phyloP scores from a whole-genome alignment of 2,888 invertebrate genomes.

The Drosophila picticornis region DNA sequence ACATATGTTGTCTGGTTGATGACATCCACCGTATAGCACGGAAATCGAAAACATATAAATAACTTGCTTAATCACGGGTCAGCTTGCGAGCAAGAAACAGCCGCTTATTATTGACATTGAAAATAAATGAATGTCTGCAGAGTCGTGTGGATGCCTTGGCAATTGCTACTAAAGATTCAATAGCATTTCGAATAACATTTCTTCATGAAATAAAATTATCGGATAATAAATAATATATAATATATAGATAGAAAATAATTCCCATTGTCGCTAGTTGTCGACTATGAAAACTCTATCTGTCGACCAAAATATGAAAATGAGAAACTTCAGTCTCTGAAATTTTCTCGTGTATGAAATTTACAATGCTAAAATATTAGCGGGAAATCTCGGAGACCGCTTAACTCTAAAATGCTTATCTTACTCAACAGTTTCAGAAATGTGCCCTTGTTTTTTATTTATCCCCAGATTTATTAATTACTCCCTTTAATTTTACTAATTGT shows the following conservation, averaged over 20 bases:
- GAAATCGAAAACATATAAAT: conserved; percentile 44
- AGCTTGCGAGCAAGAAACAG: conserved; percentile 1
- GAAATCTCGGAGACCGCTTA: neutral
- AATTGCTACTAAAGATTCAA: conserved; percentile 34
- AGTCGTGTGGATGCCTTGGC: conserved; percentile 1
- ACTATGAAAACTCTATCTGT: neutral
- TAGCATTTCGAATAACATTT: conserved; percentile 21
- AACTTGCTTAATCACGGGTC: conserved; percentile 30
- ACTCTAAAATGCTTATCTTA: neutral
- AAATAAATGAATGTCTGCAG: conserved; percentile 39
- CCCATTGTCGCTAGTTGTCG: neutral
- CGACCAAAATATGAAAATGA: neutral
- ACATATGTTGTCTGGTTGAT: neutral
- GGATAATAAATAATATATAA: neutral
- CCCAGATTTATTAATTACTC: no score
- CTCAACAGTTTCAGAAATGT: neutral
- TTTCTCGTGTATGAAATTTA: neutral
- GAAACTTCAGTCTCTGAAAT: neutral
- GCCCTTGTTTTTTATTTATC: no score
- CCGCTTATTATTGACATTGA: conserved; percentile 37
- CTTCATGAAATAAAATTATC: conserved; percentile 24
- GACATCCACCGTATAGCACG: neutral
- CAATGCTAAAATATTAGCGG: neutral
- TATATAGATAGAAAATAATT: no score
- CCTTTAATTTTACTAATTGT: no score